Conservation (phyloP, 2,888 invertebrate species). For the Platycheirus albimanus region DNA sequence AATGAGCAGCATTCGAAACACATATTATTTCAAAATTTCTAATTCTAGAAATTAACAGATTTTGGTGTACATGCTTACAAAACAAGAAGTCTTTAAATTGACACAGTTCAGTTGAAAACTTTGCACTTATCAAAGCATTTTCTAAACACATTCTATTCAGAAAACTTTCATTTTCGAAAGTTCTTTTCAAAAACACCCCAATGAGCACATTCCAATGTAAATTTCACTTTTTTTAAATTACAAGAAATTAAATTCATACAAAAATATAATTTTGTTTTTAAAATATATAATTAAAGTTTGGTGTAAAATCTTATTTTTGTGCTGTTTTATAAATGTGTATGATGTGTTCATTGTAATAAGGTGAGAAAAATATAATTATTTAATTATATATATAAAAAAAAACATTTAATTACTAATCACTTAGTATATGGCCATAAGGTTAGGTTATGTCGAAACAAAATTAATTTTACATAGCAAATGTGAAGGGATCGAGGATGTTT, state of each 20-base stretch:
- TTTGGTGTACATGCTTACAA: background rate
- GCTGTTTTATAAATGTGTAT: slow-evolving; percentile 13
- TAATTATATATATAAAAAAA: background rate
- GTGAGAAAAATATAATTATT: slow-evolving; percentile 21
- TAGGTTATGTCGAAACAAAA: slow-evolving; percentile 20
- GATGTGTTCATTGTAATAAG: slow-evolving; percentile 53
- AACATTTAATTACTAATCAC: slow-evolving; percentile 49
- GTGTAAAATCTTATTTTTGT: background rate
- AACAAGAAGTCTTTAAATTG: background rate
- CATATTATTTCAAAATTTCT: slow-evolving; percentile 11
- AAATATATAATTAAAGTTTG: background rate
- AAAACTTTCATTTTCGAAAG: no score
- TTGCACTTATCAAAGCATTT: background rate
- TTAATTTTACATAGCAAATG: slow-evolving; percentile 15
- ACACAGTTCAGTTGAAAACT: background rate
- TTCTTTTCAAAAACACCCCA: slow-evolving; percentile 44
- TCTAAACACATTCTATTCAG: background rate
- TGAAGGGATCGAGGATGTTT: slow-evolving; percentile 10
- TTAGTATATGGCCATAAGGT: slow-evolving; percentile 68
- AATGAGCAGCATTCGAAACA: background rate
- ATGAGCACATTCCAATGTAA: slow-evolving; percentile 18
- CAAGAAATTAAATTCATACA: slow-evolving; percentile 27
- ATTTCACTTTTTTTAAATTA: background rate
- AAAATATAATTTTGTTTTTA: slow-evolving; percentile 11
- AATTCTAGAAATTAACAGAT: background rate